Conservation (phyloP, 2,888 invertebrate species). For the Liopterus haemorrhoidalis region DNA sequence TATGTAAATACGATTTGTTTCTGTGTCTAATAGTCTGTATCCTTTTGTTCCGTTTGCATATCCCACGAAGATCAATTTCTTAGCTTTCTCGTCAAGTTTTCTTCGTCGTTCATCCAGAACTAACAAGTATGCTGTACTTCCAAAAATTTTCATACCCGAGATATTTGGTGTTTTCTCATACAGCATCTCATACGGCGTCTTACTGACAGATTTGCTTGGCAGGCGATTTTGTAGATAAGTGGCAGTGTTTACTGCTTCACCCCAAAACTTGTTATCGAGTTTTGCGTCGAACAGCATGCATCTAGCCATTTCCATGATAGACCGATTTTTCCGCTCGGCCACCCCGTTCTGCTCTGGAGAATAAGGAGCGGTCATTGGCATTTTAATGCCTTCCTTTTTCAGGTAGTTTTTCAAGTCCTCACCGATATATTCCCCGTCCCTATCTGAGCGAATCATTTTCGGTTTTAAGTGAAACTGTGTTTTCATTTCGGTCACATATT, state of each 20-base stretch:
- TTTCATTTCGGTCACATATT: constrained; percentile 18
- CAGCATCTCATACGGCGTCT: constrained; percentile 32
- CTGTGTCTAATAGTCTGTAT: neutral
- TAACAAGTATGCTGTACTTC: constrained; percentile 14
- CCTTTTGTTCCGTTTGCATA: neutral
- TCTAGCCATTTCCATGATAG: too few species aligned
- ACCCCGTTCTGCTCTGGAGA: constrained; percentile 8
- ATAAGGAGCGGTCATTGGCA: constrained; percentile 5
- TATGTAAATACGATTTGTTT: neutral
- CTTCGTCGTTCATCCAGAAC: neutral
- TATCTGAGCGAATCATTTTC: constrained; percentile 27
- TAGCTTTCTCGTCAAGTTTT: neutral
- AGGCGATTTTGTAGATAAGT: too few species aligned
- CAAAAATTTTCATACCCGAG: constrained; percentile 27
- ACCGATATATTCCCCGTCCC: constrained; percentile 33
- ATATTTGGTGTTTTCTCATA: constrained; percentile 24
- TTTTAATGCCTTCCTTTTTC: constrained; percentile 31
- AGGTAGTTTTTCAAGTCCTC: constrained; percentile 24
- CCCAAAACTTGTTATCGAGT: too few species aligned
- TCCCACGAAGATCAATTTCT: neutral
- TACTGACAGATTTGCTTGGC: too few species aligned
- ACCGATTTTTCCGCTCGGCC: too few species aligned
- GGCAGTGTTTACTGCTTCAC: too few species aligned
- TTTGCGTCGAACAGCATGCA: too few species aligned
- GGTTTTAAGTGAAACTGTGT: constrained; percentile 23